These are phyloP conservation scores for Alexandromys fortis DNA, from an alignment of 2,113 vertebrate species.

Conservation along the genomic window DNA sequence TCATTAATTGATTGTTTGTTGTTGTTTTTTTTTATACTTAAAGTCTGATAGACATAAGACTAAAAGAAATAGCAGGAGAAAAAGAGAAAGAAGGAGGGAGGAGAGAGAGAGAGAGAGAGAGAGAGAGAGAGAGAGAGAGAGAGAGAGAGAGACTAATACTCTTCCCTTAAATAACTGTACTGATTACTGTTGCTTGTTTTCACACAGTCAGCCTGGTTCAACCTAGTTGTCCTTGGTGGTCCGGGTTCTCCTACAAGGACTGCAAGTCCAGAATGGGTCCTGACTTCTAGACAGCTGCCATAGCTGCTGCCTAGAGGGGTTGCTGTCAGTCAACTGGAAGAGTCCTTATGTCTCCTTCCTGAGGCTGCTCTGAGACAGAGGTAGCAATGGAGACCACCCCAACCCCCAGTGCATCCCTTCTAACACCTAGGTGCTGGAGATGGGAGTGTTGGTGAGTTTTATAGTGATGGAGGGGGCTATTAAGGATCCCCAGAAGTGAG, in stretches of 20 bases:
- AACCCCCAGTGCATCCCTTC: background rate
- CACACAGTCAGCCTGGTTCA: too few relatives aligned
- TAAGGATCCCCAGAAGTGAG: background rate
- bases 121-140: background rate
- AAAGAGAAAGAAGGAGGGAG: background rate
- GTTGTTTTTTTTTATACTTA: background rate
- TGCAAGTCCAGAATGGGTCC: background rate
- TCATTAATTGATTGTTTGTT: background rate
- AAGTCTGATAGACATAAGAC: background rate
- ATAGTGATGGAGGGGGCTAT: too few relatives aligned
- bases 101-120: background rate
- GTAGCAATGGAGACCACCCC: background rate
- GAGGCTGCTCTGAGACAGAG: background rate
- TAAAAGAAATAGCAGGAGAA: background rate
- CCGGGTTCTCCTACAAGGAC: background rate
- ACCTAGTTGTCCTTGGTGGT: fast-evolving
- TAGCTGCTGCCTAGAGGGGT: background rate
- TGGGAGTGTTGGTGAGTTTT: background rate
- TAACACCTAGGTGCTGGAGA: background rate
- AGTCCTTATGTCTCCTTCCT: too few relatives aligned
- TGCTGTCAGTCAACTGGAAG: fast-evolving
- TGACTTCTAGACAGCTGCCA: background rate
- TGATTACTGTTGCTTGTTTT: background rate
- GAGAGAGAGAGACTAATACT: fast-evolving
- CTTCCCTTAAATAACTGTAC: background rate